These are phyloP conservation scores for Pseudomyrmex sp. DNA, from an alignment of 1,140 invertebrate species.

Conservation along the genomic window DNA sequence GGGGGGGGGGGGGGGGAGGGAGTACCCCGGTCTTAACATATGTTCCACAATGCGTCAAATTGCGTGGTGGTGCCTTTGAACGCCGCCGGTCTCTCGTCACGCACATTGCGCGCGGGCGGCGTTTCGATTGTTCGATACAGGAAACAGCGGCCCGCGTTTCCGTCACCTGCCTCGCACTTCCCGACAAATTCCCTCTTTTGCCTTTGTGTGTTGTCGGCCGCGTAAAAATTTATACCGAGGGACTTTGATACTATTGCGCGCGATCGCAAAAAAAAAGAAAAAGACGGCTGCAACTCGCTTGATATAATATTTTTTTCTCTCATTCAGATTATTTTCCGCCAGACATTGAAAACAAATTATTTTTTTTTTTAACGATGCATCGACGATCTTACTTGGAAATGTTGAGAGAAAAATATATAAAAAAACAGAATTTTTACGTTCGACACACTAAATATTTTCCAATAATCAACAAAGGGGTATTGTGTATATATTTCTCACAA, in stretches of 20 bases:
- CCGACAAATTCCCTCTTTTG: conserved; percentile 66
- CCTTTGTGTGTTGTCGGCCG: neutral
- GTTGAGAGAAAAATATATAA: neutral
- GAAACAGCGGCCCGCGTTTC: conserved; percentile 71
- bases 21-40: conserved; percentile 33
- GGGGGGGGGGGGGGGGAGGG: too few species aligned
- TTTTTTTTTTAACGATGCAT: neutral
- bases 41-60: conserved; percentile 70
- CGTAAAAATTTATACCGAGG: neutral
- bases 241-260: neutral
- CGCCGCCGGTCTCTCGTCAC: conserved; percentile 67
- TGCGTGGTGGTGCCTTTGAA: conserved; percentile 70
- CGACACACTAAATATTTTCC: neutral
- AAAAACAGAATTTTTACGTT: neutral
- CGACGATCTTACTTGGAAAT: neutral
- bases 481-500: neutral
- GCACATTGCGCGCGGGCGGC: conserved; percentile 58
- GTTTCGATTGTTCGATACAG: conserved; percentile 73
- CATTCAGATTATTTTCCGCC: too few species aligned
- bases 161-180: conserved; percentile 70
- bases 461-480: neutral
- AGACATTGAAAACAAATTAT: neutral
- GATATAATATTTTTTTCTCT: neutral
- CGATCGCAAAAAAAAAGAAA: neutral
- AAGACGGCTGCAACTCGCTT: neutral